These are phyloP conservation scores for Athene cunicularia DNA, from an alignment of 2,113 vertebrate genomes.

Conservation along the genomic window DNA sequence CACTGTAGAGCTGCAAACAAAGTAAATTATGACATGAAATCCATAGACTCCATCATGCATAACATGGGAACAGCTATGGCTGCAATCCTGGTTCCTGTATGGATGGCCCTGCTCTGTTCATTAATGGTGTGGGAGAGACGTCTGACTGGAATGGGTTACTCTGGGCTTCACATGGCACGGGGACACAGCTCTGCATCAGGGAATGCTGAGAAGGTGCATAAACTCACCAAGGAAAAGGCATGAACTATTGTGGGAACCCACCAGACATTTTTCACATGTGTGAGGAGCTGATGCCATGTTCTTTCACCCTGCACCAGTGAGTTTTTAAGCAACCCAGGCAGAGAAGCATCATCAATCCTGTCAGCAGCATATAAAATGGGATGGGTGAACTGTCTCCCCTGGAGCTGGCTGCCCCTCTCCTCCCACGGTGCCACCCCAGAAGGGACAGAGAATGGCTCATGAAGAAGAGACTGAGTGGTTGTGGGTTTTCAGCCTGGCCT, in stretches of 20 bases:
- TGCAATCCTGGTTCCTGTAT: neutral
- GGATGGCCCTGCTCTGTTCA: neutral
- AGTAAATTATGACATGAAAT: neutral
- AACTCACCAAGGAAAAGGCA: neutral
- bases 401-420: neutral
- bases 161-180: neutral
- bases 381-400: neutral
- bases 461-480: neutral
- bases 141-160: fast-evolving
- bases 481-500: neutral
- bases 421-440: fast-evolving
- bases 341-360: neutral
- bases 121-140: fast-evolving
- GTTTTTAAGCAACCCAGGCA: neutral
- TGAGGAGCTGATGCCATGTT: fast-evolving
- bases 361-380: neutral
- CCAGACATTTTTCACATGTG: neutral
- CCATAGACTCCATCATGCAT: neutral
- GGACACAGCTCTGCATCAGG: neutral
- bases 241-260: neutral
- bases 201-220: fast-evolving
- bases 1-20: neutral
- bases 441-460: neutral
- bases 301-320: fast-evolving
- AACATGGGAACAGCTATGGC: fast-evolving